Evolutionary conservation across 1,140 invertebrate genomes (phyloP).

Genomic region (Chionoecetes opilio): DNA sequence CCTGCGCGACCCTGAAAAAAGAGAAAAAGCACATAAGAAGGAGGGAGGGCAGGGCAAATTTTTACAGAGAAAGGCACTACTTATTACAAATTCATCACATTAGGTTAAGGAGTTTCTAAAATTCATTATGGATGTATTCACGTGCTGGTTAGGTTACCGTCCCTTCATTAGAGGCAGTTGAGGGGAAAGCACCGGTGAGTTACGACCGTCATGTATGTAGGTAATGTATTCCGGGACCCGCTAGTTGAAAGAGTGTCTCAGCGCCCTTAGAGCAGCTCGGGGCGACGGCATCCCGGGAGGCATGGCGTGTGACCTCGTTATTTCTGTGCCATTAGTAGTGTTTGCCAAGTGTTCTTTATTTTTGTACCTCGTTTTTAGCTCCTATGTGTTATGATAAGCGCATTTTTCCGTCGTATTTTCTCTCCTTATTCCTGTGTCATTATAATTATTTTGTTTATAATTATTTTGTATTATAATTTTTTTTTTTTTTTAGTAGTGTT

Average conservation of each 20-base stretch:
- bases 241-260: not conserved
- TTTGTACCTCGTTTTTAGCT: too few relatives aligned
- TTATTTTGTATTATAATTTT: not conserved
- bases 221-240: not conserved
- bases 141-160: slow-evolving; percentile 2
- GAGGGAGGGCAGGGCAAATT: not conserved
- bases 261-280: not conserved
- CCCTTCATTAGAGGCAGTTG: slow-evolving; percentile 16
- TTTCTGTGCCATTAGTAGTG: too few relatives aligned
- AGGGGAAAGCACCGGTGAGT: not conserved
- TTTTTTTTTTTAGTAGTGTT: not conserved
- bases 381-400: too few relatives aligned
- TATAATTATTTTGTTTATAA: not conserved
- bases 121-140: slow-evolving; percentile 9
- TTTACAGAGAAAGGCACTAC: slow-evolving; percentile 18
- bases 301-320: not conserved
- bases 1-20: too few relatives aligned
- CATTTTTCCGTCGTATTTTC: too few relatives aligned
- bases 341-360: too few relatives aligned
- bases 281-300: not conserved
- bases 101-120: slow-evolving; percentile 21
- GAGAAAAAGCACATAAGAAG: not conserved
- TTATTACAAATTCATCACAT: slow-evolving; percentile 31
- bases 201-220: not conserved
- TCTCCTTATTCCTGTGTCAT: too few relatives aligned